phyloP scores from a whole-genome alignment of 1,140 invertebrate genomes.

The Dysdera silvatica region DNA sequence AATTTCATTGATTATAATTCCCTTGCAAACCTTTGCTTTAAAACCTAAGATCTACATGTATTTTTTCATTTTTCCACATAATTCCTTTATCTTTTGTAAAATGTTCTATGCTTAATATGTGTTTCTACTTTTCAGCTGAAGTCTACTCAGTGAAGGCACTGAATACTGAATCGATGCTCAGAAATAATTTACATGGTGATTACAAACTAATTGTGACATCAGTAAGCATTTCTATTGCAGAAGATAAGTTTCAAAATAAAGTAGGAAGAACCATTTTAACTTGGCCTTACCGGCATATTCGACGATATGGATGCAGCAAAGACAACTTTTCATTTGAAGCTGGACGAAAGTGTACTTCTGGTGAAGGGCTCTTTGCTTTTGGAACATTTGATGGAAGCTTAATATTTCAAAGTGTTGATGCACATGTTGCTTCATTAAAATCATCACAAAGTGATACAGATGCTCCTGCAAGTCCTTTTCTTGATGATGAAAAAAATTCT shows the following conservation, averaged over 20 bases:
- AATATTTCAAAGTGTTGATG: conserved; percentile 34
- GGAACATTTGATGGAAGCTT: conserved; percentile 43
- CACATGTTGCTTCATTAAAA: conserved; percentile 31
- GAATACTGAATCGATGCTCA: conserved; percentile 64
- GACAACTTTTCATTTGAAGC: conserved; percentile 82
- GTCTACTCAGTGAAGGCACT: conserved; percentile 64
- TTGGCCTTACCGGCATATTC: conserved; percentile 80
- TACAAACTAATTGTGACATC: conserved; percentile 65
- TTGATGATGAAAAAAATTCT: conserved; percentile 7
- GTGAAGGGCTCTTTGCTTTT: conserved; percentile 71
- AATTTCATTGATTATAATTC: too few relatives aligned
- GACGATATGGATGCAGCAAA: conserved; percentile 69
- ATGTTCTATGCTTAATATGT: too few relatives aligned
- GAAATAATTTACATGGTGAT: conserved; percentile 59
- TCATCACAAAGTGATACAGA: conserved; percentile 12
- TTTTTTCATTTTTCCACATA: too few relatives aligned
- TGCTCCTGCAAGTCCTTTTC: conserved; percentile 1
- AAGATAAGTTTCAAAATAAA: conserved; percentile 45
- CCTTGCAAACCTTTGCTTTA: too few relatives aligned
- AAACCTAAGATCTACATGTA: too few relatives aligned
- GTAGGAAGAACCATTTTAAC: conserved; percentile 53
- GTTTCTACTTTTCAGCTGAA: conserved; percentile 30
- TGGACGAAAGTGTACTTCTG: conserved; percentile 76
- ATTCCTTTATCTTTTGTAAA: too few relatives aligned
- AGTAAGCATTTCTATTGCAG: conserved; percentile 62